Percentiles rank a stretch among this genome's conserved stretches.
These are phyloP conservation scores for Anthoptus insignis DNA, from an alignment of 2,888 invertebrate species.

Conservation along the genomic window DNA sequence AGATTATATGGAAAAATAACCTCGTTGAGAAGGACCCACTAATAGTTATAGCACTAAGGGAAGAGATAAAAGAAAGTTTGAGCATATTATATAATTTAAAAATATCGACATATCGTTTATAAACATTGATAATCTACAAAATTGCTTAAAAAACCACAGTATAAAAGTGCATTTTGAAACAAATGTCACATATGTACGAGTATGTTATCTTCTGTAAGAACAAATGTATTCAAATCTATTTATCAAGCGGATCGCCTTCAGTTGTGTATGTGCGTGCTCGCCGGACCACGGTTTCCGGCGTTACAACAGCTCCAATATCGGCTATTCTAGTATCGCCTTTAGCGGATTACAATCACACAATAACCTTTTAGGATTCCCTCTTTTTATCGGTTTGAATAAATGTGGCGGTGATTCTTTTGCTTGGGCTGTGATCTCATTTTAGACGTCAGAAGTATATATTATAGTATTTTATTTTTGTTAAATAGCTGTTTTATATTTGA, in stretches of 20 bases:
- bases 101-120: too few relatives aligned
- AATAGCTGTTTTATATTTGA: too few relatives aligned
- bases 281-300: slow-evolving; percentile 27
- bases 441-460: not conserved
- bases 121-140: too few relatives aligned
- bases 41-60: too few relatives aligned
- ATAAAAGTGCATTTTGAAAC: not conserved
- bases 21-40: too few relatives aligned
- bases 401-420: slow-evolving; percentile 14
- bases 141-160: too few relatives aligned
- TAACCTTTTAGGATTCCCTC: slow-evolving; percentile 60
- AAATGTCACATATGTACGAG: too few relatives aligned
- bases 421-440: not conserved
- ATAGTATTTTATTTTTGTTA: not conserved
- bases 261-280: not conserved
- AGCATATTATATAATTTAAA: too few relatives aligned
- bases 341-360: slow-evolving; percentile 52
- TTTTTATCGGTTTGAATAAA: slow-evolving; percentile 31
- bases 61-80: too few relatives aligned
- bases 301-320: slow-evolving; percentile 27
- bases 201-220: slow-evolving; percentile 16
- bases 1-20: too few relatives aligned
- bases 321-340: slow-evolving; percentile 50
- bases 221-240: slow-evolving; percentile 22
- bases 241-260: slow-evolving; percentile 29